phyloP scores from a whole-genome alignment of 2,113 vertebrate species.

The Opisthocomus hoazin region DNA sequence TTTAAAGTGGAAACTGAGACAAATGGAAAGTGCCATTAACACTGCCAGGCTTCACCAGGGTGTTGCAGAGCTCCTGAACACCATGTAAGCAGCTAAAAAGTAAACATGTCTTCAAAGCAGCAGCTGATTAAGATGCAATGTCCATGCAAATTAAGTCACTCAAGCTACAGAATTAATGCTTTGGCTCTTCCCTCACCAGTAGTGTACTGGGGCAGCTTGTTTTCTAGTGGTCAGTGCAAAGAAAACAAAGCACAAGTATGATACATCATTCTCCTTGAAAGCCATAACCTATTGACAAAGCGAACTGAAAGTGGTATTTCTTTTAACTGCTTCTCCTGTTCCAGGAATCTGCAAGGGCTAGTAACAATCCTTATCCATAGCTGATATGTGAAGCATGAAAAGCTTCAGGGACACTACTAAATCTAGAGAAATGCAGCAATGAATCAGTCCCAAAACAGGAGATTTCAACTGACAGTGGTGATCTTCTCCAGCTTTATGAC shows the following conservation, averaged over 20 bases:
- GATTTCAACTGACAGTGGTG: neutral
- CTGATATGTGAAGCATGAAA: neutral
- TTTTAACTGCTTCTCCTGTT: neutral
- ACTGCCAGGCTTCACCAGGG: neutral
- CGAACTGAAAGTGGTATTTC: neutral
- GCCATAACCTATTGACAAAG: neutral
- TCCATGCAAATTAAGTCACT: neutral
- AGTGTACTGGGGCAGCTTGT: neutral
- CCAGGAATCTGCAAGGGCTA: neutral
- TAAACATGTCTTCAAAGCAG: neutral
- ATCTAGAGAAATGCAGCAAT: neutral
- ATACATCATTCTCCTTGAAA: neutral
- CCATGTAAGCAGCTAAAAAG: neutral
- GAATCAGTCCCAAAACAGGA: neutral
- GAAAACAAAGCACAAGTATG: neutral
- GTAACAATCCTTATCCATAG: neutral
- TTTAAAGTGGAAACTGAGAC: neutral
- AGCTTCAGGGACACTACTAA: neutral
- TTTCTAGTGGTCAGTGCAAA: slow-evolving; percentile 17
- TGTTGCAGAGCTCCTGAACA: neutral
- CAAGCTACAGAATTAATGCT: neutral
- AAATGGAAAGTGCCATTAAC: neutral
- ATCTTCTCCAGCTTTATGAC: neutral
- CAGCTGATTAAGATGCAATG: neutral
- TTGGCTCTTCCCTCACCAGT: neutral